Evolutionary conservation across 2,888 invertebrate genomes (phyloP).

Genomic region (Epirrhoe tristata): DNA sequence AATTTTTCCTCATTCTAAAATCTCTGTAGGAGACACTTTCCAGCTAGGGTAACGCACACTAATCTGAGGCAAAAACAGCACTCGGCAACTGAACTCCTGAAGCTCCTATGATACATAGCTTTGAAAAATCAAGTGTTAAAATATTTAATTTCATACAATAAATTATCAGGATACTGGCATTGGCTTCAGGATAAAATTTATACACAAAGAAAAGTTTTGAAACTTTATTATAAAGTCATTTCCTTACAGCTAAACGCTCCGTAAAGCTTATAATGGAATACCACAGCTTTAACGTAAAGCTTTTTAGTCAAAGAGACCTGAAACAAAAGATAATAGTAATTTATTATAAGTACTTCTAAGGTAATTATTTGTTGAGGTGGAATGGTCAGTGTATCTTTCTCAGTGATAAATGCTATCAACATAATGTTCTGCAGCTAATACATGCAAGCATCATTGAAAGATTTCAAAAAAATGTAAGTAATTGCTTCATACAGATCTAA

Average conservation of each 20-base stretch:
- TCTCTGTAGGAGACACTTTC: no score
- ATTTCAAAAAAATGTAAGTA: slow-evolving; percentile 2
- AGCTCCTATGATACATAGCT: no score
- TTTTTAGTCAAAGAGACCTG: slow-evolving; percentile 91
- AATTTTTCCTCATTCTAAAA: no score
- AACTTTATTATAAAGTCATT: slow-evolving; percentile 73
- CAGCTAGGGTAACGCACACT: no score
- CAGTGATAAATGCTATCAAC: slow-evolving; percentile 64
- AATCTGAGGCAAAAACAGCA: no score
- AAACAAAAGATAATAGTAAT: slow-evolving; percentile 70
- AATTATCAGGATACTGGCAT: neutral
- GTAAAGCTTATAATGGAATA: slow-evolving; percentile 79
- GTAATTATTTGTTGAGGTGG: neutral
- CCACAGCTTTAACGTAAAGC: slow-evolving; percentile 74
- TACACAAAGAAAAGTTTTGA: slow-evolving; percentile 45
- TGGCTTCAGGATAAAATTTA: neutral
- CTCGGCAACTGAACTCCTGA: no score
- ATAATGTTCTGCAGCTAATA: slow-evolving; percentile 86
- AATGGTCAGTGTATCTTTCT: slow-evolving; percentile 44
- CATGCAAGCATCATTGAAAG: slow-evolving; percentile 83
- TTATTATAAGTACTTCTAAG: neutral
- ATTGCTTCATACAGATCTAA: neutral
- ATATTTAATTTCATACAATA: no score
- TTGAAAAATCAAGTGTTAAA: no score
- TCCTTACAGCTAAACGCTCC: slow-evolving; percentile 80